Conservation (phyloP, 2,888 invertebrate species). For the Drosophila meridionalis region DNA sequence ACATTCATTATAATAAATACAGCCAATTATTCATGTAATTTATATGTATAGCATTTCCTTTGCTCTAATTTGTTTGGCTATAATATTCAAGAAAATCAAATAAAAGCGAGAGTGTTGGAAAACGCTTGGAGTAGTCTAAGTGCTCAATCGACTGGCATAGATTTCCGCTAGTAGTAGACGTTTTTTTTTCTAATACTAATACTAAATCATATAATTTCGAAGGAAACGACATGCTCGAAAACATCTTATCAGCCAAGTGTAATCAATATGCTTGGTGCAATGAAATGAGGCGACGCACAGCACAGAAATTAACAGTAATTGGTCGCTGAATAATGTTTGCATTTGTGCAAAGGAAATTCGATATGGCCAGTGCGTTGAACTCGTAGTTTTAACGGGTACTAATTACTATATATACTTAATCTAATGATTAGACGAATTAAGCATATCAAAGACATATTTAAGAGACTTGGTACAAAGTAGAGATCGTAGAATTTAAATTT, state of each 20-base stretch:
- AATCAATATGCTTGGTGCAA: constrained; percentile 23
- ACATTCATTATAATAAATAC: not conserved
- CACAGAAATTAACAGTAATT: constrained; percentile 23
- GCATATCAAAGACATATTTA: not conserved
- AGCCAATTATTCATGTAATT: not conserved
- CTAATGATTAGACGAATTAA: not conserved
- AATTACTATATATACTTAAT: not conserved
- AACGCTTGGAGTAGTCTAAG: constrained; percentile 18
- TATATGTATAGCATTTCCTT: not conserved
- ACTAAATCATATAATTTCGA: constrained; percentile 7
- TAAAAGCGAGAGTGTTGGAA: constrained; percentile 10
- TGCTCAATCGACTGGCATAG: constrained; percentile 31
- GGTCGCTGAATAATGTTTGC: constrained; percentile 17
- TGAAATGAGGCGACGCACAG: not conserved
- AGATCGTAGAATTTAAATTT: not conserved
- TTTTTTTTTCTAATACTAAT: not conserved
- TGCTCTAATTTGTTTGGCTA: constrained; percentile 11
- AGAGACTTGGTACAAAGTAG: no score
- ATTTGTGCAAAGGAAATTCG: not conserved
- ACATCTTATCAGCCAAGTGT: constrained; percentile 37
- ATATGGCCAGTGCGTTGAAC: constrained; percentile 1
- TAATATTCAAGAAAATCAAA: constrained; percentile 29
- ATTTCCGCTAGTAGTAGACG: constrained; percentile 26
- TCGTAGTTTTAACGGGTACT: not conserved
- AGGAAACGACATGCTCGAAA: constrained; percentile 30